phyloP scores from a whole-genome alignment of 2,113 vertebrate species.

The Connochaetes taurinus region DNA sequence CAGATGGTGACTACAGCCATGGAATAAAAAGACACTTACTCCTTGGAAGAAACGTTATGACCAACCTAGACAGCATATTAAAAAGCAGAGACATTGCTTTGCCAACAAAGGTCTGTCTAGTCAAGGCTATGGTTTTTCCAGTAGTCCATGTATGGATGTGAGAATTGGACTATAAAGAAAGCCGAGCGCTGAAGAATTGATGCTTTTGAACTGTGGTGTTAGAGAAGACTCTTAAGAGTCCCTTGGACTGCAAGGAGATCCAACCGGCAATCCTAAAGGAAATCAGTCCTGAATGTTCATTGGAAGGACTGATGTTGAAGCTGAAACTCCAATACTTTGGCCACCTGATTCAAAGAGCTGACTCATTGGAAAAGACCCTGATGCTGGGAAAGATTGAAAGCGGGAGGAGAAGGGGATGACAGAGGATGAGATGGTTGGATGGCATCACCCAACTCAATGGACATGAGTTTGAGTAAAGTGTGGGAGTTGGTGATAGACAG shows the following conservation, averaged over 20 bases:
- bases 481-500: neutral
- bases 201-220: neutral
- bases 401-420: neutral
- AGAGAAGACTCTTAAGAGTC: neutral
- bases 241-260: neutral
- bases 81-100: neutral
- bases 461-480: neutral
- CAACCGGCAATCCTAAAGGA: neutral
- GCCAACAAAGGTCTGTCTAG: neutral
- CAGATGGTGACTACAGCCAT: neutral
- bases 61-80: neutral
- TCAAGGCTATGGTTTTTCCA: neutral
- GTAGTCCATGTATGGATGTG: neutral
- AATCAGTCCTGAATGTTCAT: neutral
- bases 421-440: neutral
- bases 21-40: neutral
- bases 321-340: neutral
- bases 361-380: neutral
- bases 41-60: neutral
- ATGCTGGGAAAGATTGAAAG: neutral
- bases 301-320: neutral
- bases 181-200: accelerated
- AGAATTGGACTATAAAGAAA: neutral
- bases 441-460: neutral
- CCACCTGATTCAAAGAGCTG: neutral